These are phyloP conservation scores for Hydrolagus colliei DNA, from an alignment of 2,797 vertebrate species.

Conservation along the genomic window DNA sequence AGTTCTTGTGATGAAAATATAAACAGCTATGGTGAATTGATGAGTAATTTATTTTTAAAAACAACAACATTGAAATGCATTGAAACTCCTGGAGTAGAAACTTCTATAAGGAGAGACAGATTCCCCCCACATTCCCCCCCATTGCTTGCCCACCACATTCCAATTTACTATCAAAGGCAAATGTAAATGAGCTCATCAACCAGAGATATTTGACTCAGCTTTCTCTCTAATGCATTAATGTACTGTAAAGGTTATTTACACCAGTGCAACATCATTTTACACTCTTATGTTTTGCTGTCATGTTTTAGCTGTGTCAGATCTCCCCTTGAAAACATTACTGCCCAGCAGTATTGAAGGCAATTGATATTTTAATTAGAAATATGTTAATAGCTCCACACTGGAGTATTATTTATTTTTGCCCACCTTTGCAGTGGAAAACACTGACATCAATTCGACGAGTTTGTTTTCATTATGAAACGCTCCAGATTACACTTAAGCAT, in stretches of 20 bases:
- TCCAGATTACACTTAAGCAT: too few relatives aligned
- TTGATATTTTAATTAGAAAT: neutral
- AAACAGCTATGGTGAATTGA: neutral
- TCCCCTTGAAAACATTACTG: neutral
- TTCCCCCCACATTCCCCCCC: neutral
- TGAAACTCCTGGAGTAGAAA: neutral
- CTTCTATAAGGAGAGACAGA: neutral
- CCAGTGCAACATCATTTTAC: neutral
- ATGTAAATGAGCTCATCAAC: neutral
- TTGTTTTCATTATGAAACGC: neutral
- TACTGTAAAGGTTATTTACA: neutral
- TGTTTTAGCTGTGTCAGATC: neutral
- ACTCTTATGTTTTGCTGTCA: neutral
- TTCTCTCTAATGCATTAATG: neutral
- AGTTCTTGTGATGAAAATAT: too few relatives aligned
- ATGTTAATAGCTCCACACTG: neutral
- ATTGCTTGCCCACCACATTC: neutral
- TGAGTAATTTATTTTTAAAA: neutral
- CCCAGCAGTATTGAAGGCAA: neutral
- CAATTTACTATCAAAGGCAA: neutral
- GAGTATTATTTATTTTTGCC: neutral
- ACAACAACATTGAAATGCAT: neutral
- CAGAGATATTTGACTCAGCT: neutral
- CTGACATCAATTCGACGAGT: neutral
- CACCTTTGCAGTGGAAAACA: neutral